Evolutionary conservation across 2,888 invertebrate genomes (phyloP), one percentile per base, ranked within the genome.

Genomic region (Rhingia campestris): DNA sequence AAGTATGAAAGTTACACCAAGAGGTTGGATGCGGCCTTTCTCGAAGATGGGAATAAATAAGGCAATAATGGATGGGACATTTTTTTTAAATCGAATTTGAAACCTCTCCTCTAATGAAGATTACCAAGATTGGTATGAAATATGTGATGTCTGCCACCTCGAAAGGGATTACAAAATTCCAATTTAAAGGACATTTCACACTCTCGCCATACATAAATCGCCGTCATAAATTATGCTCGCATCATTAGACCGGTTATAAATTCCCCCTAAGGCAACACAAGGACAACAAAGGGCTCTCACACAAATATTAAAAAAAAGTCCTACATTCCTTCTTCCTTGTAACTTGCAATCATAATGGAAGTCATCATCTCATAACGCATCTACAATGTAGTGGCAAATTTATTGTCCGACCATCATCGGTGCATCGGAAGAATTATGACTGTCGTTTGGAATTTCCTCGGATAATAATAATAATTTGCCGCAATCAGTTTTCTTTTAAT

Each of bases 391-490:
- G 9, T 9, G 3, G 35, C 10, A 49, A 47, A 77, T 82, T 82
- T 77, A 82, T 82, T 39, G 43, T 12, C 64, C 32, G 35, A n/a
- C 61, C 41, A 73, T 22, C 22, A 22, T 54, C 51, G 63, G 51
- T 47, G 53, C 35, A 47, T 6, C 32, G 33, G 30, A 81, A 75
- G 67, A 77, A 58, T 53, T 77, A 82, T 81, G 37, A 72, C 56
- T 67, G 73, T 77, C 77, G 61, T 66, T 66, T 61, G 72, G 54
- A 64, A 81, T 63, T 69, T 77, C 54, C 49, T 74, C 22, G 14
- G 70, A 70, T 63, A 54, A 73, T 66, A 64, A 70, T 63, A 54
- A 73, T 66, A 64, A 70, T 45, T 67, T 73, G 63, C 64, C 63
- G 43, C 63, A 77, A 63, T 56, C 56, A 69, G 14, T 37, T 61